These are phyloP conservation scores for Sorex fumeus DNA, from an alignment of 2,113 vertebrate species.

Conservation along the genomic window DNA sequence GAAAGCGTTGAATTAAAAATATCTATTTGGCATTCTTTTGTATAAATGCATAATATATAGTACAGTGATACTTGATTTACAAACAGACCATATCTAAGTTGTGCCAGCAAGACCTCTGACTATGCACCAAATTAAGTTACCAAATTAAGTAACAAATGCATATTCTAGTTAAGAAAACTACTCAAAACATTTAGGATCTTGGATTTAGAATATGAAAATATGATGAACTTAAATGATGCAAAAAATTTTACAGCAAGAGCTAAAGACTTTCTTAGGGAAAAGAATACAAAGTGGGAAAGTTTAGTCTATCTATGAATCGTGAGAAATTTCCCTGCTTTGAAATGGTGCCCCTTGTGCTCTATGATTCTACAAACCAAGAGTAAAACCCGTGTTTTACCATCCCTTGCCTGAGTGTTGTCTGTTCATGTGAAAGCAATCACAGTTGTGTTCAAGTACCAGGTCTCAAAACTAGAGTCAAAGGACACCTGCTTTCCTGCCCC, in stretches of 20 bases:
- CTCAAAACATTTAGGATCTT: conserved; percentile 2
- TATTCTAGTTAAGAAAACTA: conserved; percentile 31
- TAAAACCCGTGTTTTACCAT: background rate
- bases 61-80: background rate
- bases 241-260: conserved; percentile 77
- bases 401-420: background rate
- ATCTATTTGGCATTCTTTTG: background rate
- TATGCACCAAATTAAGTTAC: background rate
- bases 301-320: conserved; percentile 25
- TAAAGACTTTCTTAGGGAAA: conserved; percentile 80
- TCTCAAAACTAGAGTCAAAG: background rate
- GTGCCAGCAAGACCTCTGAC: conserved; percentile 1
- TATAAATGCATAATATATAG: background rate
- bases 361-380: background rate
- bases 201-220: conserved; percentile 58
- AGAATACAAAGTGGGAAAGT: conserved; percentile 67
- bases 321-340: background rate
- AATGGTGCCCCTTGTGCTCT: background rate
- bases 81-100: background rate
- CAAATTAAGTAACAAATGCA: conserved; percentile 23
- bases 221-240: conserved; percentile 72
- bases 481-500: no score
- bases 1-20: conserved; percentile 26
- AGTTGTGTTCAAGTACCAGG: background rate
- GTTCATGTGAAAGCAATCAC: background rate